Percentiles rank a stretch among this genome's conserved stretches.
phyloP scores from a whole-genome alignment of 2,888 invertebrate species.

The Heliconius ismenius region DNA sequence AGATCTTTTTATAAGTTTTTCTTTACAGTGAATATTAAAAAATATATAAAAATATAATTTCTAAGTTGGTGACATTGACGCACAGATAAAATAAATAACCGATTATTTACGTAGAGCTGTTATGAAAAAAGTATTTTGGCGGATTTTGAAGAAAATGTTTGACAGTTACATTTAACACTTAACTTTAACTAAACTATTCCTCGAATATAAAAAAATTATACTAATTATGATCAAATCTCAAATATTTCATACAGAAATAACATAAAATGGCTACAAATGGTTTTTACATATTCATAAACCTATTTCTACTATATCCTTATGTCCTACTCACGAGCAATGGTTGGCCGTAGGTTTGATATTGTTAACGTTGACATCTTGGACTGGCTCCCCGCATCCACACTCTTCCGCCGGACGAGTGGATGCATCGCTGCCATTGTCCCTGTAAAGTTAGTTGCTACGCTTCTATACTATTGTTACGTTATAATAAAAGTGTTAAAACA shows the following conservation, averaged over 20 bases:
- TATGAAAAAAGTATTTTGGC: neutral
- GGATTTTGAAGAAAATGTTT: neutral
- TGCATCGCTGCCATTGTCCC: conserved; percentile 80
- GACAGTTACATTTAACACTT: no score
- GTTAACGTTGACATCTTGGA: conserved; percentile 50
- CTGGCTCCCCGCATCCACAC: conserved; percentile 60
- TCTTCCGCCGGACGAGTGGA: conserved; percentile 76
- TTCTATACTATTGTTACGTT: conserved; percentile 15
- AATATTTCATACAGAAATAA: neutral
- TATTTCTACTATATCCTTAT: no score
- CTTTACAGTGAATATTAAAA: no score
- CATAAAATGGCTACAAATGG: neutral
- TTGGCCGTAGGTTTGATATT: conserved; percentile 70
- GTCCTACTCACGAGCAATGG: conserved; percentile 77
- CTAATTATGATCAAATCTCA: neutral
- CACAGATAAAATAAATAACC: neutral
- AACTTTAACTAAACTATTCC: neutral
- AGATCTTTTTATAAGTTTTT: neutral
- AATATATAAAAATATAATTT: neutral
- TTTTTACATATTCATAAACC: conserved; percentile 17
- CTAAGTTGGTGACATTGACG: neutral
- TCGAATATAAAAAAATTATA: neutral
- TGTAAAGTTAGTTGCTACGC: conserved; percentile 55
- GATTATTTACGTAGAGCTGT: neutral
- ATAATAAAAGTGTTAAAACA: neutral